Percentiles rank a stretch among this genome's conserved stretches.
Evolutionary conservation across 2,113 vertebrate genomes (phyloP).

Genomic region (Orientallactaga bullata): DNA sequence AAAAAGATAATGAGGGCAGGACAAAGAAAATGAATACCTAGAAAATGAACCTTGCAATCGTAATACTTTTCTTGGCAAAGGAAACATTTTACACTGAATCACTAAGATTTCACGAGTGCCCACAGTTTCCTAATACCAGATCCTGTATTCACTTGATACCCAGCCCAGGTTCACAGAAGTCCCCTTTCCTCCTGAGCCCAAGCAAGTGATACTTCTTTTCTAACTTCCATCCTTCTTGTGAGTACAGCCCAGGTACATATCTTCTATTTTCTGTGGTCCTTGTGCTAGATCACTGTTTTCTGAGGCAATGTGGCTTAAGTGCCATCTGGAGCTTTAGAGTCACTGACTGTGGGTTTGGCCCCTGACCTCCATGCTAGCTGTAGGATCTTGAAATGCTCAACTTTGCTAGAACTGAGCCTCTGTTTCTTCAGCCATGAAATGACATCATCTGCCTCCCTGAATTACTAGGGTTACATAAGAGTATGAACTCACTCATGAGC

Average conservation of each 20-base stretch:
- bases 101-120: background rate
- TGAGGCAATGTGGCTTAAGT: background rate
- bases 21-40: background rate
- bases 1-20: background rate
- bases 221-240: background rate
- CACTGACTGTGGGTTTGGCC: background rate
- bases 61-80: conserved; percentile 1
- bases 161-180: background rate
- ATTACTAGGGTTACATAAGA: background rate
- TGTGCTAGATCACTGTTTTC: background rate
- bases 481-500: background rate
- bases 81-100: background rate
- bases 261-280: background rate
- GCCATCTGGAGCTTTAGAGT: background rate
- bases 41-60: background rate
- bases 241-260: background rate
- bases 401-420: background rate
- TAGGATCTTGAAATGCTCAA: background rate
- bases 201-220: background rate
- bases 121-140: background rate
- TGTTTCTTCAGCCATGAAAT: background rate
- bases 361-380: background rate
- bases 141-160: background rate
- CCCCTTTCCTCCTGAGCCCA: background rate
- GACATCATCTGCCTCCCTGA: background rate